phyloP scores from a whole-genome alignment of 2,113 vertebrate species.

The Actenoides lindsayi region DNA sequence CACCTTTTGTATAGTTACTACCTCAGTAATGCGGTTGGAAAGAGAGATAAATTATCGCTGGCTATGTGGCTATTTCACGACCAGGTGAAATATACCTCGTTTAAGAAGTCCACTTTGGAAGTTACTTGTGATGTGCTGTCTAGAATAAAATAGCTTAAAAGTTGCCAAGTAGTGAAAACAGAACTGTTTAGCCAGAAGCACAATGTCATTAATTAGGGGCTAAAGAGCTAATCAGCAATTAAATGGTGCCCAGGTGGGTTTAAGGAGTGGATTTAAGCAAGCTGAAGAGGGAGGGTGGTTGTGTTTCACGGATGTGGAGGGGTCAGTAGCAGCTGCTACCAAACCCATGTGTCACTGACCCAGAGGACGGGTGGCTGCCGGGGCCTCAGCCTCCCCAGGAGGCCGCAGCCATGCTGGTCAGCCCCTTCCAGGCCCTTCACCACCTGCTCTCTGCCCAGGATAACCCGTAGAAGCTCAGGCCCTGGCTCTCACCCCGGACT shows the following conservation, averaged over 20 bases:
- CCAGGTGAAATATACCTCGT: neutral
- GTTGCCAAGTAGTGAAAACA: neutral
- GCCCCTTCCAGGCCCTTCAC: too few species aligned
- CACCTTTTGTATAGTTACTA: neutral
- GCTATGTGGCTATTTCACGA: neutral
- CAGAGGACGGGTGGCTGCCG: rapidly evolving
- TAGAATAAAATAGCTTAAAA: neutral
- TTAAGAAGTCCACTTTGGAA: neutral
- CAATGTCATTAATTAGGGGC: neutral
- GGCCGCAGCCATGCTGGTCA: neutral
- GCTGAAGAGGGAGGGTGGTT: neutral
- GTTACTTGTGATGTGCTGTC: neutral
- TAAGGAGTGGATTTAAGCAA: neutral
- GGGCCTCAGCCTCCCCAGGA: neutral
- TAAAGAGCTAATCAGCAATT: neutral
- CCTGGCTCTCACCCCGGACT: neutral
- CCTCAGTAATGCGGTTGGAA: neutral
- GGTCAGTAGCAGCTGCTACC: rapidly evolving
- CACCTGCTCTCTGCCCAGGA: rapidly evolving
- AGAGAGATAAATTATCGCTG: neutral
- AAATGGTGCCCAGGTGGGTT: neutral
- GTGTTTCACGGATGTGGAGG: neutral
- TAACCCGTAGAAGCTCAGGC: neutral
- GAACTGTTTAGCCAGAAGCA: neutral
- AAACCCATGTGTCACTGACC: too few species aligned